phyloP scores from a whole-genome alignment of 2,113 vertebrate species.

The Irena cyanogastra region DNA sequence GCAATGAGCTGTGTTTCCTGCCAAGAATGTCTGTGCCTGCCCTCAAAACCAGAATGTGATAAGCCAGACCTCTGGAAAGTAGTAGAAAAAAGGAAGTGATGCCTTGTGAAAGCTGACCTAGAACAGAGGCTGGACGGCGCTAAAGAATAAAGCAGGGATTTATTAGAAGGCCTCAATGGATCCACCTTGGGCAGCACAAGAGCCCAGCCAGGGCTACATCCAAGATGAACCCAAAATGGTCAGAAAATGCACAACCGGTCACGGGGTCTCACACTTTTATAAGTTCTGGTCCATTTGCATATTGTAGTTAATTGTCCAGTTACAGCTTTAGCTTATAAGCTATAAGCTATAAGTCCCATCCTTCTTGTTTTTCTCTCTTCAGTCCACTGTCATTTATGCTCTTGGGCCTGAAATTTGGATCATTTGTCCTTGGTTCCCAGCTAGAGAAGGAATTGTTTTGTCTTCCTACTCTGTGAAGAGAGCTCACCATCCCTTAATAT shows the following conservation, averaged over 20 bases:
- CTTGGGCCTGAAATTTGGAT: neutral
- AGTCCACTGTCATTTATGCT: neutral
- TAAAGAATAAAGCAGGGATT: neutral
- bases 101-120: neutral
- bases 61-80: neutral
- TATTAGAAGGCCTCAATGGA: neutral
- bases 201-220: neutral
- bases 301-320: neutral
- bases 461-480: neutral
- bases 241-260: fast-evolving
- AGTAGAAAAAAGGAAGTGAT: neutral
- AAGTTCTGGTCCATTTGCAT: neutral
- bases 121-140: neutral
- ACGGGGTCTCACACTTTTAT: fast-evolving
- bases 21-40: neutral
- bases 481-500: neutral
- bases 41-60: neutral
- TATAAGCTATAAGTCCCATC: too few species aligned
- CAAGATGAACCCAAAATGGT: neutral
- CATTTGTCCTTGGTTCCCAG: neutral
- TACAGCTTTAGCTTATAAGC: neutral
- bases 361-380: neutral
- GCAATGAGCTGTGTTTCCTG: neutral
- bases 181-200: neutral
- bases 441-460: neutral